Evolutionary conservation across 2,797 vertebrate genomes (phyloP), one percentile per base, ranked within the genome.

Genomic region (Pelochelys cantorii): DNA sequence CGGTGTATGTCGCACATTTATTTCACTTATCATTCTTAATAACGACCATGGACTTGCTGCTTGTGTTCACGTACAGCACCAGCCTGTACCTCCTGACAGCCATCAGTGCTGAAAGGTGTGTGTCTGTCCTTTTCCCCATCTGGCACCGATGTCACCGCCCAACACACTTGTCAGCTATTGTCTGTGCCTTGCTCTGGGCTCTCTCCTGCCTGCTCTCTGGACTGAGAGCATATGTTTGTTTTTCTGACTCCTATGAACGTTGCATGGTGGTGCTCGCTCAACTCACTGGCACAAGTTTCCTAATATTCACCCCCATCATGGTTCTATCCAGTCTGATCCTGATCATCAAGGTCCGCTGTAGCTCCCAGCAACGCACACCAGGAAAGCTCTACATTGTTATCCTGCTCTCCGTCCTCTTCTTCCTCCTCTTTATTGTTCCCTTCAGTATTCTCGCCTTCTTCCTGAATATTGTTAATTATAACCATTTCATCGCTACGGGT

Each of bases 101-200:
- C 25, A 92, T 97, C 25, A 97, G 97, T 0, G 56, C 96, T 81
- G 97, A 98, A 81, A 62, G 95, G 15, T 98, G 97, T 34, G 6
- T 97, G 3, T 97, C 96, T 0, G 96, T 97, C 20, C 31, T 97
- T 27, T 97, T 95, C 79, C 97, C 97, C 5, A 79, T 96, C 92
- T 97, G 97, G 97, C 97, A 97, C 53, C 86, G 93, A 4, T 96
- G 97, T 14, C 92, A 81, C 9, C 97, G 97, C 34, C 97, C 96
- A 31, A 95, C 88, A 71, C 91, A 84, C 77, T 90, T 97, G 65
- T 97, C 97, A 0, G 95, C 85, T 0, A 4, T 80, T 0, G 68
- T 96, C 62, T 96, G 97, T 0, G 85, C 94, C n/a, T 53, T 95
- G 10, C 92, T 98, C 48, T 98, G 98, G 97, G 92, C 89, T 0